A percentile compares a stretch with the other conserved stretches of the same genome.
Evolutionary conservation across 2,888 invertebrate genomes (phyloP).

Genomic region (Phaedon cochleariae): DNA sequence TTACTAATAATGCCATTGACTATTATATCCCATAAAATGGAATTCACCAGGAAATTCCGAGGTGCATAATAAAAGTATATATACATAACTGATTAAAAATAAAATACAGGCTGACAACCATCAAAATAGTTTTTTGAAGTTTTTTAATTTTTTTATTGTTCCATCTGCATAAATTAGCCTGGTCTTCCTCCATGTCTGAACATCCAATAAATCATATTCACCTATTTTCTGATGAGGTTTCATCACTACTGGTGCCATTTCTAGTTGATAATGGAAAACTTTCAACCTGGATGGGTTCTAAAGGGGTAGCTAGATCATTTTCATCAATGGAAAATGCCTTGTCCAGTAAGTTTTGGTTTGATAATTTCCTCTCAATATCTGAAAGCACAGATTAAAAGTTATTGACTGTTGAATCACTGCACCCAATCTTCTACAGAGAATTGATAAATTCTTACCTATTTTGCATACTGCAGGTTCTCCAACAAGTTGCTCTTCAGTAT

Average conservation of each 20-base stretch:
- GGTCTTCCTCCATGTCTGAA: too few species aligned
- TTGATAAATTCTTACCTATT: slow-evolving; percentile 20
- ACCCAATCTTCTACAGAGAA: too few species aligned
- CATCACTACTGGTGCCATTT: slow-evolving; percentile 36
- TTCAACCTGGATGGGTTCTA: slow-evolving; percentile 45
- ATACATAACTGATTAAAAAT: too few species aligned
- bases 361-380: slow-evolving; percentile 35
- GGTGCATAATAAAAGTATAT: too few species aligned
- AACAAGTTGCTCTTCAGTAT: slow-evolving; percentile 14
- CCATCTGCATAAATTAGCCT: too few species aligned
- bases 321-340: slow-evolving; percentile 54
- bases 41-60: too few species aligned
- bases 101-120: too few species aligned
- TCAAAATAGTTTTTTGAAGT: too few species aligned
- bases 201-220: slow-evolving; percentile 10
- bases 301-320: slow-evolving; percentile 46
- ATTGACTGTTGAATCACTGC: background rate
- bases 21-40: too few species aligned
- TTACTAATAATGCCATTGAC: too few species aligned
- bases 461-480: slow-evolving; percentile 8
- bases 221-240: slow-evolving; percentile 32
- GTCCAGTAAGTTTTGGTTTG: slow-evolving; percentile 44
- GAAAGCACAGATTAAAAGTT: background rate
- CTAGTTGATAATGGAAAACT: slow-evolving; percentile 34
- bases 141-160: too few species aligned